Conservation (phyloP, 53 echinoderm and acorn worm genomes). For the Antedon mediterranea region DNA sequence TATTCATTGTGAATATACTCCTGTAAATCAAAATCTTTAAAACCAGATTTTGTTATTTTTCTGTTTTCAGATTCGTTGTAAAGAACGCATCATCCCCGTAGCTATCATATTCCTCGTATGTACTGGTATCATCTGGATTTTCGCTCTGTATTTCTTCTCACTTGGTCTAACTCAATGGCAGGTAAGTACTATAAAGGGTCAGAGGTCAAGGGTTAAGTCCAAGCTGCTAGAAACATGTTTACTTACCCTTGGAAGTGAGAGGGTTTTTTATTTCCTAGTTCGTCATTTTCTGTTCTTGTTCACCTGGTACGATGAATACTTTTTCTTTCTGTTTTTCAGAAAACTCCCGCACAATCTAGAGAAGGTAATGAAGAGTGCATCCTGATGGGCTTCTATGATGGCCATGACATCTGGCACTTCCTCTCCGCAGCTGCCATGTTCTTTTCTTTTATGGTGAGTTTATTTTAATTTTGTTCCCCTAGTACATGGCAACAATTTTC, state of each 20-base stretch:
- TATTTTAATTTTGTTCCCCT: not conserved
- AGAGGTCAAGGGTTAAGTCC: too few relatives aligned
- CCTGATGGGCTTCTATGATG: slow-evolving; percentile 70
- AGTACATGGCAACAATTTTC: too few relatives aligned
- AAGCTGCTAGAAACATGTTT: too few relatives aligned
- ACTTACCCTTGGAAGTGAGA: too few relatives aligned
- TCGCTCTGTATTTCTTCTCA: slow-evolving; percentile 71
- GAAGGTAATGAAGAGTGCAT: slow-evolving; percentile 46
- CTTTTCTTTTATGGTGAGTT: slow-evolving; percentile 84
- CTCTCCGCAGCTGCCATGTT: slow-evolving; percentile 71
- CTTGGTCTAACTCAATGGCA: slow-evolving; percentile 60
- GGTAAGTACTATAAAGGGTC: slow-evolving; percentile 23
- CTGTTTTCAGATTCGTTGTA: slow-evolving; percentile 40
- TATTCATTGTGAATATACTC: slow-evolving; percentile 70
- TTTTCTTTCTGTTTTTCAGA: slow-evolving; percentile 28
- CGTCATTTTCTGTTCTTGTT: too few relatives aligned
- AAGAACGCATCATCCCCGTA: slow-evolving; percentile 48
- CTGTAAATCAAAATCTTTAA: too few relatives aligned
- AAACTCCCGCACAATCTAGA: slow-evolving; percentile 60
- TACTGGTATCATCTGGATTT: slow-evolving; percentile 49
- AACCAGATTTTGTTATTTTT: not conserved
- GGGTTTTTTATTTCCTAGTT: too few relatives aligned
- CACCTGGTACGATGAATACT: too few relatives aligned
- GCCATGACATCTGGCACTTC: slow-evolving; percentile 89
- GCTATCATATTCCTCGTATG: slow-evolving; percentile 37